phyloP scores from a whole-genome alignment of 1,140 invertebrate species.

The Apis mellifera region Amel_HAv3.1 CM009945.2:5971001-5971500 shows the following conservation, averaged over 20 bases:
- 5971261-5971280: constrained; percentile 11
- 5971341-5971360: background rate
- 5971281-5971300: background rate
- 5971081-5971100: constrained; percentile 61
- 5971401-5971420: constrained; percentile 33
- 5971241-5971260: background rate
- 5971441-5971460: constrained; percentile 63
- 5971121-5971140: constrained; percentile 29
- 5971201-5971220: constrained; percentile 26
- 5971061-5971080: constrained; percentile 61
- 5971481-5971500: constrained; percentile 69
- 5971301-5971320: too few species aligned
- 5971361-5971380: background rate
- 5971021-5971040: constrained; percentile 37
- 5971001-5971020: background rate
- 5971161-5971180: constrained; percentile 52
- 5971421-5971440: constrained; percentile 55
- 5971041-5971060: constrained; percentile 61
- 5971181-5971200: background rate
- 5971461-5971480: constrained; percentile 72
- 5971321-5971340: accelerated
- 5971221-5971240: constrained; percentile 8
- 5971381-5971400: background rate
- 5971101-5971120: constrained; percentile 60
- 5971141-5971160: constrained; percentile 21